Percentiles rank a stretch among this genome's conserved stretches.
Evolutionary conservation across 2,888 invertebrate genomes (phyloP).

Genomic region (Drosophila dives): DNA sequence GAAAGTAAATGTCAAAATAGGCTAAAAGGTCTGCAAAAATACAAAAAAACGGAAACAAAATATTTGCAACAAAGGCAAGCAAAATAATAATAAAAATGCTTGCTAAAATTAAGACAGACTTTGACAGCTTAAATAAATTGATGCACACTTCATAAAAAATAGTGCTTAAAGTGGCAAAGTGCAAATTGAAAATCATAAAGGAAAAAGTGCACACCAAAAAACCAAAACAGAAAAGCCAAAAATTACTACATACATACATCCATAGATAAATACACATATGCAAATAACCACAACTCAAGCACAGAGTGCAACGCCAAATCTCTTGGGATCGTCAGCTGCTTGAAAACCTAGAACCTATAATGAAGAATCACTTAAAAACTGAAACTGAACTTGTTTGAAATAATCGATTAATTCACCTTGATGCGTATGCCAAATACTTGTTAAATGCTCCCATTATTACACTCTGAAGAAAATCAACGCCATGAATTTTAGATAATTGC

Average conservation of each 20-base stretch:
- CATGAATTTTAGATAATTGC: not conserved
- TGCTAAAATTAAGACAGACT: slow-evolving; percentile 23
- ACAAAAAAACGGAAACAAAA: slow-evolving; percentile 66
- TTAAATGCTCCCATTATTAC: slow-evolving; percentile 12
- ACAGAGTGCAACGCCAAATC: slow-evolving; percentile 1
- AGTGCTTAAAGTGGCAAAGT: slow-evolving; percentile 26
- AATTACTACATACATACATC: slow-evolving; percentile 22
- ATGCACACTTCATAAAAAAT: slow-evolving; percentile 10
- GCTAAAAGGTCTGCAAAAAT: slow-evolving; percentile 89
- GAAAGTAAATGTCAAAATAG: slow-evolving; percentile 90
- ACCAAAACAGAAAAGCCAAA: slow-evolving; percentile 26
- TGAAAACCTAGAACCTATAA: slow-evolving; percentile 9
- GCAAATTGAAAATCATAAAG: slow-evolving; percentile 32
- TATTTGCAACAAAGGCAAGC: slow-evolving; percentile 37
- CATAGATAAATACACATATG: slow-evolving; percentile 23
- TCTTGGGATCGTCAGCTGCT: slow-evolving; percentile 12
- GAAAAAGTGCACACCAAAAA: slow-evolving; percentile 24
- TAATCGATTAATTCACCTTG: slow-evolving; percentile 65
- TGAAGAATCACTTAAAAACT: slow-evolving; percentile 41
- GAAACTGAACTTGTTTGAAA: slow-evolving; percentile 37
- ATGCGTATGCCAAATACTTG: slow-evolving; percentile 17
- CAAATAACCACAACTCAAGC: slow-evolving; percentile 21
- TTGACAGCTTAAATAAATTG: slow-evolving; percentile 33
- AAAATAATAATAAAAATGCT: slow-evolving; percentile 30
- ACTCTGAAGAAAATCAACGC: not conserved